Evolutionary conservation across 2,888 invertebrate species (phyloP).

Genomic region (Caenorhabditis sinica): DNA sequence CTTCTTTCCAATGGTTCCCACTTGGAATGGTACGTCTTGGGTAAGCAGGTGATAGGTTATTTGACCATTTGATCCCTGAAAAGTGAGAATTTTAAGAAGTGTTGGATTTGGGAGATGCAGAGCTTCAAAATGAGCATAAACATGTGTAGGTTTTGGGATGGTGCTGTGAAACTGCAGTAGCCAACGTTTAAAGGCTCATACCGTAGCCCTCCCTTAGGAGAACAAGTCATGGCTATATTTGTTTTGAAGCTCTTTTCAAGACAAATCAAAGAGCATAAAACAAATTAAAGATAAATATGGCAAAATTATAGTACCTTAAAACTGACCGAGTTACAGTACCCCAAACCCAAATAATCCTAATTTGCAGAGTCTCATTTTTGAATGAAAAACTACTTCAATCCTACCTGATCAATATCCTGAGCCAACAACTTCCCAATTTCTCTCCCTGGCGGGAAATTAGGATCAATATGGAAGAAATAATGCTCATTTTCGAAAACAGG

Average conservation of each 20-base stretch:
- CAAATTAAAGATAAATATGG: background rate
- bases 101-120: background rate
- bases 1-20: conserved; percentile 60
- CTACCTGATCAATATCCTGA: conserved; percentile 78
- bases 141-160: background rate
- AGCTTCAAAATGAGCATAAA: background rate
- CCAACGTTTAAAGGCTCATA: background rate
- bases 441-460: conserved; percentile 64
- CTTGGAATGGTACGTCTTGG: conserved; percentile 65
- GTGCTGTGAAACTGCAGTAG: too few relatives aligned
- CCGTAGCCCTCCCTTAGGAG: background rate
- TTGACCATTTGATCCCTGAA: conserved; percentile 77
- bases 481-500: conserved; percentile 78
- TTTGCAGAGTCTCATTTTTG: too few relatives aligned
- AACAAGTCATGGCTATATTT: background rate
- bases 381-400: too few relatives aligned
- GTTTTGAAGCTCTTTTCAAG: background rate
- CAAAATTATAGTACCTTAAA: too few relatives aligned
- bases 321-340: background rate
- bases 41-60: conserved; percentile 75
- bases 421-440: conserved; percentile 76
- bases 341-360: conserved; percentile 1
- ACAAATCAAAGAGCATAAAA: background rate
- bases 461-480: conserved; percentile 77
- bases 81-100: background rate